A percentile compares a stretch with the other conserved stretches of the same genome.
Conservation (phyloP, 35 echinoderm and acorn worm genomes). For the Heliocidaris erythrogramma region DNA sequence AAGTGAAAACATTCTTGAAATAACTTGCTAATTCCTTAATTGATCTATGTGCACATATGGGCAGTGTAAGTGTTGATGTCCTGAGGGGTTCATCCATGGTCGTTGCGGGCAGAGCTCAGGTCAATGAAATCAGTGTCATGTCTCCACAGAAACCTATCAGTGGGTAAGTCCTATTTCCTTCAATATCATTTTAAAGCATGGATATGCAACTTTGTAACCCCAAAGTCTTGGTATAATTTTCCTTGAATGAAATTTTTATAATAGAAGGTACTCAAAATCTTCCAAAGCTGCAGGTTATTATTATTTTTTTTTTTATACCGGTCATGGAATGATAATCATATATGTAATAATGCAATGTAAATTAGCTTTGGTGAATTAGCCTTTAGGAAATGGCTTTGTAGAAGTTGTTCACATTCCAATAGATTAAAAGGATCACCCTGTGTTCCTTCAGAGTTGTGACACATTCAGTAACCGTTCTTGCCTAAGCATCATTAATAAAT, state of each 20-base stretch:
- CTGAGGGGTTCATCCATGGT: slow-evolving; percentile 65
- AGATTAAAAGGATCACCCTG: background rate
- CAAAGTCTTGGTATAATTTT: no score
- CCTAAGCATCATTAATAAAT: background rate
- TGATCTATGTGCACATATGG: slow-evolving; percentile 70
- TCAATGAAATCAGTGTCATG: slow-evolving; percentile 86
- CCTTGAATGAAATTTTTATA: no score
- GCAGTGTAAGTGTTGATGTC: slow-evolving; percentile 71
- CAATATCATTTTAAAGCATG: background rate
- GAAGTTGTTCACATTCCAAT: no score
- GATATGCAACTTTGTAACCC: no score
- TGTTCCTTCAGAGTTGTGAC: background rate
- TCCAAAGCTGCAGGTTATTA: no score
- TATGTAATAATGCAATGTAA: no score
- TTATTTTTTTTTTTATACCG: no score
- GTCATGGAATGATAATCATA: no score
- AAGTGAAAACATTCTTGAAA: no score
- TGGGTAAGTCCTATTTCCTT: slow-evolving; percentile 67
- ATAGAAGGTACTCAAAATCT: no score
- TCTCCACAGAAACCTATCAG: slow-evolving; percentile 79
- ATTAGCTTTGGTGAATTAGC: no score
- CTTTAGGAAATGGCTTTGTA: no score
- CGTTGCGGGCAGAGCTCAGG: slow-evolving; percentile 68
- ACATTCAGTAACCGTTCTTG: background rate
- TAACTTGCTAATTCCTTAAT: slow-evolving; percentile 48